Conservation (phyloP, 2,113 vertebrate species). For the Myodes glareolus region DNA sequence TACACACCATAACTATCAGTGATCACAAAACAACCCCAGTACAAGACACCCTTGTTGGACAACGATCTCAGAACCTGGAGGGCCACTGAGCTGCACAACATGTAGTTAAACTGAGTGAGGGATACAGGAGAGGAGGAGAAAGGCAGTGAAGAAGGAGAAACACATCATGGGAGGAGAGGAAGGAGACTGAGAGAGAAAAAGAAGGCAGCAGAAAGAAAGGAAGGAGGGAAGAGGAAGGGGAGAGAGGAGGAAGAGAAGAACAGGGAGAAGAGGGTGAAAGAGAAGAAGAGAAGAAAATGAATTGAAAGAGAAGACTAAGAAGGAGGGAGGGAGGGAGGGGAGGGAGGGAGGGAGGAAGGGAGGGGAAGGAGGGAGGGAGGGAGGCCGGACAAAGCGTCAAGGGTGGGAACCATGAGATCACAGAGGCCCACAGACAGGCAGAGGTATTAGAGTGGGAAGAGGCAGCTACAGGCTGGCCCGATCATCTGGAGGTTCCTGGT, state of each 20-base stretch:
- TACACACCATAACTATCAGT: neutral
- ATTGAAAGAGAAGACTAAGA: accelerated
- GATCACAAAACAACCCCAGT: neutral
- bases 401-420: neutral
- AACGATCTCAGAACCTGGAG: neutral
- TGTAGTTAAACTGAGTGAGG: neutral
- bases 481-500: neutral
- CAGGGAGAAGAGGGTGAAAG: accelerated
- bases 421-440: too few relatives aligned
- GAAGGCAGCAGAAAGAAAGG: accelerated
- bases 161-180: neutral
- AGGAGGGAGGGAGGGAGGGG: accelerated
- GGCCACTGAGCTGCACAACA: neutral
- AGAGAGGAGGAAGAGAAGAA: accelerated
- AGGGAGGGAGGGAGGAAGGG: accelerated
- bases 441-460: neutral
- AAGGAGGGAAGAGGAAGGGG: accelerated
- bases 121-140: neutral
- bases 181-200: accelerated
- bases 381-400: accelerated
- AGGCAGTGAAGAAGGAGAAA: accelerated
- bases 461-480: neutral
- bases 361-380: accelerated
- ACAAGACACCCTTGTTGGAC: neutral
- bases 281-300: neutral